Conservation (phyloP, 92 coral and sea anemone species). For the Diadumene lineata region DNA sequence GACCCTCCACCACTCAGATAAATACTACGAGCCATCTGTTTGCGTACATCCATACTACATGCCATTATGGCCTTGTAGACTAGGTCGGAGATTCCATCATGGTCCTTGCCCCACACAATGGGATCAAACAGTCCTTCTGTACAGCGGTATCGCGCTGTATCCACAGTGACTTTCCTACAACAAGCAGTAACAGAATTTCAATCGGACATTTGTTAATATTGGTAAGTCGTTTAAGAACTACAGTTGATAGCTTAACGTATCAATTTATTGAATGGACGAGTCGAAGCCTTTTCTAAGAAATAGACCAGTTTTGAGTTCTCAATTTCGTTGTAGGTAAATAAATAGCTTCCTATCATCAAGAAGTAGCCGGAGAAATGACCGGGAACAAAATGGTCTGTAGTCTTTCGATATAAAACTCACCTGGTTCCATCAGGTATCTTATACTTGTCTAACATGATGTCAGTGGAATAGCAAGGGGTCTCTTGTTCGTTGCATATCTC, state of each 20-base stretch:
- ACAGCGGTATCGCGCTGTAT: constrained; percentile 86
- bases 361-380: too few species aligned
- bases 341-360: too few species aligned
- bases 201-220: too few species aligned
- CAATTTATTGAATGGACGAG: too few species aligned
- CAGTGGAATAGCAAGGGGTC: constrained; percentile 30
- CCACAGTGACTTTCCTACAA: constrained; percentile 69
- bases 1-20: constrained; percentile 90
- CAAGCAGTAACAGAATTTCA: not conserved
- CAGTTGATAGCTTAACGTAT: too few species aligned
- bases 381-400: not conserved
- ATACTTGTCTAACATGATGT: constrained; percentile 77
- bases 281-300: too few species aligned
- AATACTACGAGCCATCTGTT: constrained; percentile 88
- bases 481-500: constrained; percentile 43
- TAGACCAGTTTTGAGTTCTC: too few species aligned
- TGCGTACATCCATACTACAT: constrained; percentile 90
- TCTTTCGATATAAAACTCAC: constrained; percentile 31
- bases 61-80: constrained; percentile 92
- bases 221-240: too few species aligned
- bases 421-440: constrained; percentile 85
- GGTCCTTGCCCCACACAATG: constrained; percentile 89
- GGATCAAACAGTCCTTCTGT: constrained; percentile 92
- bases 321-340: too few species aligned
- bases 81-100: constrained; percentile 79